Evolutionary conservation across 2,113 vertebrate genomes (phyloP).

Genomic region (Chiloscyllium plagiosum): DNA sequence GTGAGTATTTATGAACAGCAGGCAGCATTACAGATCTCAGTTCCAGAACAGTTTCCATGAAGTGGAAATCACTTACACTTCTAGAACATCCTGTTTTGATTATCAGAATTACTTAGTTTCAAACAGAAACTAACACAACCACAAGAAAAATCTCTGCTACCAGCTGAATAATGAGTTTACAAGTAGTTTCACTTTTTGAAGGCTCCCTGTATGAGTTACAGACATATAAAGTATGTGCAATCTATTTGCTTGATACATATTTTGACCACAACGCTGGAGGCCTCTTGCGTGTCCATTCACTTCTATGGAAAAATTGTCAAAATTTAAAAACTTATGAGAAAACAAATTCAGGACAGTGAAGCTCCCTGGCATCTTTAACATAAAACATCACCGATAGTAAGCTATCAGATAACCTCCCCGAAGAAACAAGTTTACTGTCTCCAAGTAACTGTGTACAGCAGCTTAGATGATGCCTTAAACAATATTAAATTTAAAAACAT

Average conservation of each 20-base stretch:
- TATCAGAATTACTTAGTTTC: neutral
- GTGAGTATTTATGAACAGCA: neutral
- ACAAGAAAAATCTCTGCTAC: neutral
- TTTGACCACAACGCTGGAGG: neutral
- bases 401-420: neutral
- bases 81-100: neutral
- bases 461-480: neutral
- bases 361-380: neutral
- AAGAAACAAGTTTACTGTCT: neutral
- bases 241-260: neutral
- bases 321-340: neutral
- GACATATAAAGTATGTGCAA: neutral
- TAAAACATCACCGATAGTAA: neutral
- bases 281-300: neutral
- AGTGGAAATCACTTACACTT: neutral
- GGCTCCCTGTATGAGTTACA: neutral
- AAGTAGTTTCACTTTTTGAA: neutral
- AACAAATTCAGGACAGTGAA: neutral
- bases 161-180: neutral
- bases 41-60: neutral
- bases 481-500: neutral
- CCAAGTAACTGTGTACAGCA: neutral
- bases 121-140: neutral
- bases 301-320: neutral
- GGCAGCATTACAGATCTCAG: neutral